These are phyloP conservation scores for Pica pica DNA, from an alignment of 2,113 vertebrate species.

Conservation along the genomic window DNA sequence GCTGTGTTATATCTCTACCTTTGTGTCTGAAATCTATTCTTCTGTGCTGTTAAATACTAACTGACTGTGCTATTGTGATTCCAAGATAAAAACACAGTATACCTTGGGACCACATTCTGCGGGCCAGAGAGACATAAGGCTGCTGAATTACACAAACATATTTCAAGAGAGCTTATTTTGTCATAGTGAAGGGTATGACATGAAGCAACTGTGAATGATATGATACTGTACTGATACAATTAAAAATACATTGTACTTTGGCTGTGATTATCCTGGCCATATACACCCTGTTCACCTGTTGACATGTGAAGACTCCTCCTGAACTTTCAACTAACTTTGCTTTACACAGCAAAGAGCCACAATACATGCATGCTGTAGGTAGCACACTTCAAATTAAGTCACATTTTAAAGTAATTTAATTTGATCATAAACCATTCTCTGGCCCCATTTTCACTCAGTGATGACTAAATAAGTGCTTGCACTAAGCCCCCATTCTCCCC, in stretches of 20 bases:
- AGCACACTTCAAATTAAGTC: not conserved
- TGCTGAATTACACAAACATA: not conserved
- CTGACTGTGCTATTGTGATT: not conserved
- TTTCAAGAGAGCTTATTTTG: not conserved
- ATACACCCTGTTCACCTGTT: not conserved
- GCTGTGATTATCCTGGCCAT: not conserved
- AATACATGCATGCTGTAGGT: not conserved
- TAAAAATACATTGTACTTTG: not conserved
- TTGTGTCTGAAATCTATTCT: not conserved
- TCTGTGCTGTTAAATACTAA: not conserved
- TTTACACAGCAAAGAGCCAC: not conserved
- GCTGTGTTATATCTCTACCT: not conserved
- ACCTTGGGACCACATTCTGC: not conserved
- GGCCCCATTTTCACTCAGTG: not conserved
- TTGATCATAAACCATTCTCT: not conserved
- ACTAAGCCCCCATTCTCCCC: not conserved
- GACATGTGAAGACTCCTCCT: not conserved
- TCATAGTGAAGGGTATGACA: not conserved
- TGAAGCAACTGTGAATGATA: not conserved
- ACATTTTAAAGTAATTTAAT: not conserved
- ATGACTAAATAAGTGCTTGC: not conserved
- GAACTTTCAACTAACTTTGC: not conserved
- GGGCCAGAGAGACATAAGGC: not conserved
- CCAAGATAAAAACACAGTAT: not conserved
- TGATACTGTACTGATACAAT: not conserved